Base-by-base conservation (phyloP, 2,888 invertebrate species). In the Aphidoletes aphidimyza region DNA sequence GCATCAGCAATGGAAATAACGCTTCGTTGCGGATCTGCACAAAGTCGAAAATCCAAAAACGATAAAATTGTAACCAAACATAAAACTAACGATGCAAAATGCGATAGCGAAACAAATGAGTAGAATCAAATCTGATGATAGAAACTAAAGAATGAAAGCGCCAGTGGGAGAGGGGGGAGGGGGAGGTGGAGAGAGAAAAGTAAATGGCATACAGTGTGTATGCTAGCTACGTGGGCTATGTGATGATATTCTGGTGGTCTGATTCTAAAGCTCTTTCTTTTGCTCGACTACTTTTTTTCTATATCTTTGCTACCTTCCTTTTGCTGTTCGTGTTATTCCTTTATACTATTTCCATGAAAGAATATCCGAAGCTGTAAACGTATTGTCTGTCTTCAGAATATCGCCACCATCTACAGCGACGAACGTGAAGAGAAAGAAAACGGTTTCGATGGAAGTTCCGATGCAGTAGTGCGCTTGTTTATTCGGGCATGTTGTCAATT, bases 401-500 rank as follows among this genome's bases (percentile, higher is more conserved):
- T 69, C 30, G 0, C 6, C 69, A 54, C 26, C 54, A 54, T 54
- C 54, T 54, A 26, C n/a, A n/a, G n/a, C n/a, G n/a, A n/a, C n/a
- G n/a, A n/a, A n/a, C n/a, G n/a, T n/a, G n/a, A n/a, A 8, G 54
- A 54, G 34, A 1, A 69, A 2, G 5, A 34, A 14, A 14, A 30
- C 0, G 30, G 19, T 69, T 69, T 69, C 69, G 11, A 54, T 26
- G 22, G 26, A 54, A 22, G 54, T 54, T 26, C 26, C 3, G 54
- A 54, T 54, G 22, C 22, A 3, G 69, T 30, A 17, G 69, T n/a
- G 69, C 69, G 14, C 26, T 9, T 69, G 69, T 69, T 54, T 54
- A 54, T 54, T 54, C 54, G 54, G 54, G 54, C 54, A 54, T 54
- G 54, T 54, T 54, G 54, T 54, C 54, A 69, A 69, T 69, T 69